These are phyloP conservation scores for Drosophila formosana DNA, from an alignment of 2,888 invertebrate genomes.

Conservation along the genomic window DNA sequence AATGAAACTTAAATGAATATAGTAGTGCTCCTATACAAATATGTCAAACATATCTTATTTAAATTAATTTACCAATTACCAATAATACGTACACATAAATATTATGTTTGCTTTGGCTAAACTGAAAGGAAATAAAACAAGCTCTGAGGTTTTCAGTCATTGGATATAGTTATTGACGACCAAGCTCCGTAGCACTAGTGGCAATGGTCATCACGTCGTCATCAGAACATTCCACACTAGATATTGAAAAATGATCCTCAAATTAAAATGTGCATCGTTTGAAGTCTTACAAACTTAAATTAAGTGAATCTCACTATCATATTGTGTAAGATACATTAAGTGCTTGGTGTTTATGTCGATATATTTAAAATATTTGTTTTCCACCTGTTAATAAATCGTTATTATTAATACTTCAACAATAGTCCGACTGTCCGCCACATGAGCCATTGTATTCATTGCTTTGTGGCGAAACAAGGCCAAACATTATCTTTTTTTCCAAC, in stretches of 20 bases:
- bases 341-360: too few relatives aligned
- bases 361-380: too few relatives aligned
- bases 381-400: too few relatives aligned
- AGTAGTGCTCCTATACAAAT: conserved; percentile 1
- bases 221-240: conserved; percentile 73
- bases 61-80: conserved; percentile 50
- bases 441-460: fast-evolving
- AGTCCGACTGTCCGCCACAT: too few relatives aligned
- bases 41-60: conserved; percentile 16
- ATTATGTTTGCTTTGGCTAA: conserved; percentile 25
- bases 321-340: too few relatives aligned
- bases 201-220: conserved; percentile 47
- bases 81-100: conserved; percentile 45
- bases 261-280: not conserved
- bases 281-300: not conserved
- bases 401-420: too few relatives aligned
- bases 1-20: too few relatives aligned
- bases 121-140: conserved; percentile 14
- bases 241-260: conserved; percentile 54
- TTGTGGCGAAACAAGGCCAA: fast-evolving
- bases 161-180: conserved; percentile 12
- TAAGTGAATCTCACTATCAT: conserved; percentile 32
- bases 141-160: too few relatives aligned
- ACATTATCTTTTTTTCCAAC: too few relatives aligned
- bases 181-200: conserved; percentile 25